phyloP scores from a whole-genome alignment of 2,888 invertebrate species.

The Trisateles emortualis region DNA sequence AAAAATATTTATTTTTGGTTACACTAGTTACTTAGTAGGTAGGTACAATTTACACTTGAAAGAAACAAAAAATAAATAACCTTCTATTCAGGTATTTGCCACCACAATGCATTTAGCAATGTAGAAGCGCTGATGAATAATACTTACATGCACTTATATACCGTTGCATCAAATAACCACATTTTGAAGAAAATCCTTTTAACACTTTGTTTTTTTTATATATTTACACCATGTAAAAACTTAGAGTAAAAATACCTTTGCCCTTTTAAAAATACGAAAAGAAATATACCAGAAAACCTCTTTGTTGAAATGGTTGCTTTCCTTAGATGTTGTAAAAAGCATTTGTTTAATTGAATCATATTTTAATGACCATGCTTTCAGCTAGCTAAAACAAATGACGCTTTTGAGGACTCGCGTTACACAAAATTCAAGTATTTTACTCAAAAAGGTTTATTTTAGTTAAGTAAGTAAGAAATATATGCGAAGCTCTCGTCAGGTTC shows the following conservation, averaged over 20 bases:
- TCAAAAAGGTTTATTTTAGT: neutral
- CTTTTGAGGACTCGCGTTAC: constrained; percentile 8
- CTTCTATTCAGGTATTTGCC: too few relatives aligned
- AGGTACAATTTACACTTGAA: too few relatives aligned
- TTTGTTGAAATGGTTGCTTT: constrained; percentile 2
- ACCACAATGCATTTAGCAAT: too few relatives aligned
- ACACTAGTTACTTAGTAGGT: too few relatives aligned
- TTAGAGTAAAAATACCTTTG: constrained; percentile 2
- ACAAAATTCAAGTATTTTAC: constrained; percentile 1
- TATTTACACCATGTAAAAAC: neutral
- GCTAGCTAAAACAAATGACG: constrained; percentile 12
- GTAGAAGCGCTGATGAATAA: too few relatives aligned
- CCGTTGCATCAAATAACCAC: neutral
- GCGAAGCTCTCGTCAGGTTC: constrained; percentile 14
- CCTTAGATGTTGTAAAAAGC: constrained; percentile 9
- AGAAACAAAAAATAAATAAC: too few relatives aligned
- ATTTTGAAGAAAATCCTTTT: neutral
- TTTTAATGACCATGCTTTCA: constrained; percentile 18
- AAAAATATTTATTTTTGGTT: too few relatives aligned
- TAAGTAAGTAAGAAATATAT: constrained; percentile 12
- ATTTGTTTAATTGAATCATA: constrained; percentile 25
- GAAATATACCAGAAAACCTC: neutral
- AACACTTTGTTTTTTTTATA: neutral
- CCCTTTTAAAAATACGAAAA: constrained; percentile 7
- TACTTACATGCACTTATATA: neutral